Evolutionary conservation across 2,797 vertebrate species (phyloP).

Genomic region (Diglossa cyanea): DNA sequence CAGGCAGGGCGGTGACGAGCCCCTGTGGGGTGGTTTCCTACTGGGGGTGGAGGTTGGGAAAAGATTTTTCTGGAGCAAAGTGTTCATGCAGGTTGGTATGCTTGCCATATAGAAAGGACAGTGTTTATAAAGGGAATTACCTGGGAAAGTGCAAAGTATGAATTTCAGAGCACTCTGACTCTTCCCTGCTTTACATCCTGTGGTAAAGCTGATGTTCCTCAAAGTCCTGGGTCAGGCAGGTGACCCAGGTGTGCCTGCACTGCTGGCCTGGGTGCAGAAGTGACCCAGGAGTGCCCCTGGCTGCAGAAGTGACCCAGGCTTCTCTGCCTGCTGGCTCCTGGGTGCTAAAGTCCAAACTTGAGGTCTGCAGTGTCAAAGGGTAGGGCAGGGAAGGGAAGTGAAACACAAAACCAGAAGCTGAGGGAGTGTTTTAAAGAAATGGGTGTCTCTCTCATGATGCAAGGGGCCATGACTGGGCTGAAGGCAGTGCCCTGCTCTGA

Average conservation of each 20-base stretch:
- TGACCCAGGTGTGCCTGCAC: fast-evolving
- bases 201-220: neutral
- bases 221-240: neutral
- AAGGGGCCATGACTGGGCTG: neutral
- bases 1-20: neutral
- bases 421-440: slow-evolving; percentile 1
- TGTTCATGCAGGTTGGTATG: fast-evolving
- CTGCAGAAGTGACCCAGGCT: neutral
- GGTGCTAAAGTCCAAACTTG: neutral
- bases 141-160: neutral
- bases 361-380: neutral
- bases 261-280: neutral
- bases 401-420: slow-evolving; percentile 13
- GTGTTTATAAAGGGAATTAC: neutral
- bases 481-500: neutral
- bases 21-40: fast-evolving
- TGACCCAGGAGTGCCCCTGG: neutral
- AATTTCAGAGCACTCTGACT: neutral
- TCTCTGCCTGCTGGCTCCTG: neutral
- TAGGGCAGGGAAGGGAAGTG: slow-evolving; percentile 14
- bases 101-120: fast-evolving
- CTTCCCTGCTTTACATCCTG: neutral
- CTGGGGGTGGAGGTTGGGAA: fast-evolving
- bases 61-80: neutral
- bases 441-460: neutral